Conservation (phyloP, 2,888 invertebrate species). For the Pegoplata infirma region DNA sequence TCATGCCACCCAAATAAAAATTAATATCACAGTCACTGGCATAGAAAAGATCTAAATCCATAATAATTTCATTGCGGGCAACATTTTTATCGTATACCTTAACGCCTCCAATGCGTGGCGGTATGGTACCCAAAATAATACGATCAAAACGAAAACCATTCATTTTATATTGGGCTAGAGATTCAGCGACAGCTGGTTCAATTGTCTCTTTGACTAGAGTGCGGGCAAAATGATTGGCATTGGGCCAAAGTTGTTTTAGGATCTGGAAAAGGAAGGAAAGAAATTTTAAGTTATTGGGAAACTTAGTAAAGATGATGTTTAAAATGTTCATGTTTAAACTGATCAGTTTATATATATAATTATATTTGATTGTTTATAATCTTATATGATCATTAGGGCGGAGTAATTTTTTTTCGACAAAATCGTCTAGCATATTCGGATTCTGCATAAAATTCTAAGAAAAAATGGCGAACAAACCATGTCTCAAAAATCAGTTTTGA, state of each 20-base stretch:
- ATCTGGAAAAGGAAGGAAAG: no score
- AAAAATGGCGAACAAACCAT: no score
- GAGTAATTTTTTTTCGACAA: no score
- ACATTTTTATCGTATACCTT: constrained; percentile 98
- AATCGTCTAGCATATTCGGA: no score
- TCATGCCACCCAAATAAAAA: constrained; percentile 90
- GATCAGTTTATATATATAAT: no score
- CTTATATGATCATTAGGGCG: no score
- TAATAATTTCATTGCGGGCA: constrained; percentile 95
- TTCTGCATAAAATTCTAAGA: no score
- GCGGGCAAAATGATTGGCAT: constrained; percentile 93
- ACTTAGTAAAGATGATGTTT: no score
- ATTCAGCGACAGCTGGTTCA: constrained; percentile 90
- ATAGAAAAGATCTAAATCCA: constrained; percentile 98
- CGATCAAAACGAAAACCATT: constrained; percentile 96
- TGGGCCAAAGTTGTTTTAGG: constrained; percentile 96
- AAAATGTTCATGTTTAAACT: no score
- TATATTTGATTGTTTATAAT: no score
- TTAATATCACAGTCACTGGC: constrained; percentile 98
- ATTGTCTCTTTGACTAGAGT: constrained; percentile 90
- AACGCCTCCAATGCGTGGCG: constrained; percentile 94
- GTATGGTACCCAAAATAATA: constrained; percentile 96
- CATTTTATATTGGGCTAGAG: constrained; percentile 90
- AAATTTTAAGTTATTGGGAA: no score
- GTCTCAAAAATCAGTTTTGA: no score